phyloP scores from a whole-genome alignment of 2,888 invertebrate species.

The Lydus trimaculatus region DNA sequence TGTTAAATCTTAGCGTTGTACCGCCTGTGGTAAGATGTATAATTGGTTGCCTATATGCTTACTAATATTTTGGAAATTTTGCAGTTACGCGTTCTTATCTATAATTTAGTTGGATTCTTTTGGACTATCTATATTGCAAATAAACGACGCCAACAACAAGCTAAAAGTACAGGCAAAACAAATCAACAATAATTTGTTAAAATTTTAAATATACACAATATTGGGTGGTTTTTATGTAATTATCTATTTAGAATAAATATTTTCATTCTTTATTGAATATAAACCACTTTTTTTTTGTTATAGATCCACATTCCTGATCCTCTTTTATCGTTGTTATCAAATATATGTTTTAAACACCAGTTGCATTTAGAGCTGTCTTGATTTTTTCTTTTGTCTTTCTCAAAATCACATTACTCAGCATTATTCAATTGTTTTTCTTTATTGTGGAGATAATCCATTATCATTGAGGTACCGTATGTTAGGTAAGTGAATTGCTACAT shows the following conservation, averaged over 20 bases:
- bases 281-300: background rate
- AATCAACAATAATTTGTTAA: background rate
- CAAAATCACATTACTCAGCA: background rate
- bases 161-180: constrained; percentile 32
- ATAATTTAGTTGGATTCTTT: constrained; percentile 78
- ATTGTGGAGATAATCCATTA: background rate
- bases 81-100: constrained; percentile 77
- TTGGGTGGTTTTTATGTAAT: background rate
- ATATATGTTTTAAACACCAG: background rate
- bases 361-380: background rate
- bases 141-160: constrained; percentile 66
- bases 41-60: constrained; percentile 20
- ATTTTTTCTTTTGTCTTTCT: background rate
- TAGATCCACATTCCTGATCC: background rate
- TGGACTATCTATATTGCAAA: constrained; percentile 80
- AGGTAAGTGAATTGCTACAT: background rate
- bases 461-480: background rate
- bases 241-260: background rate
- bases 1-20: constrained; percentile 76
- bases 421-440: background rate
- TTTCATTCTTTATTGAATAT: background rate
- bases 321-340: background rate
- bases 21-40: constrained; percentile 75
- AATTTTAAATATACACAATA: background rate
- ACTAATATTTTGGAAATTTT: constrained; percentile 57